A percentile compares a stretch with the other conserved stretches of the same genome.
These are phyloP conservation scores for Ifrita kowaldi DNA, from an alignment of 2,113 vertebrate genomes.

Conservation along the genomic window DNA sequence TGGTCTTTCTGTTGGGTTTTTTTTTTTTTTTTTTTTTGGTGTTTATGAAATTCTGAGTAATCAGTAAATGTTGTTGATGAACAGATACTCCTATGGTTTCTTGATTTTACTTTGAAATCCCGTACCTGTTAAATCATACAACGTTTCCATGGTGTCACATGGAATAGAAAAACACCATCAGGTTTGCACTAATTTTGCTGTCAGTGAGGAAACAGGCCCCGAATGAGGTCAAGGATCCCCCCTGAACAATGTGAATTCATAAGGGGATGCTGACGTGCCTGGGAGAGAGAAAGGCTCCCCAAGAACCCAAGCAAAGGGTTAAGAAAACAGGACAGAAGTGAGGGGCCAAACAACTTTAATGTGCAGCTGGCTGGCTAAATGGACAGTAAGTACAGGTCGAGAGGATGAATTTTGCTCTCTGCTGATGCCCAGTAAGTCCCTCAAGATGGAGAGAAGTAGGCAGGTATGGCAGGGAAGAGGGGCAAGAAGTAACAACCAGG, in stretches of 20 bases:
- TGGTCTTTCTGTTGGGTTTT: too few relatives aligned
- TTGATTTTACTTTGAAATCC: background rate
- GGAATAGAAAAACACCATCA: background rate
- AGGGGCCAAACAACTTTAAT: background rate
- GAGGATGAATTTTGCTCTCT: background rate
- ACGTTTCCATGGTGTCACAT: background rate
- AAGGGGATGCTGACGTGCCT: fast-evolving
- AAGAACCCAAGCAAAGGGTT: background rate
- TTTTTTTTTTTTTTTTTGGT: background rate
- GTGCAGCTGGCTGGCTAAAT: background rate
- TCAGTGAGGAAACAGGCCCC: background rate
- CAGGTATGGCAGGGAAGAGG: background rate
- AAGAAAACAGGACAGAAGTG: background rate
- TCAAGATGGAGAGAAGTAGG: background rate
- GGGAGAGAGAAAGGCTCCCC: background rate
- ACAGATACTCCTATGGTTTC: background rate
- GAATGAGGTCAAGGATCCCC: background rate
- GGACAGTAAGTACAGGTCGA: background rate
- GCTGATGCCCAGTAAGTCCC: background rate
- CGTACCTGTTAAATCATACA: background rate
- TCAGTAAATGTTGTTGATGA: background rate
- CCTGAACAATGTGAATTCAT: fast-evolving
- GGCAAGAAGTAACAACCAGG: background rate
- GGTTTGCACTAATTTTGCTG: background rate
- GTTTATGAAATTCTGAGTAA: background rate